Base-by-base conservation (phyloP, 2,797 vertebrate genomes). In the Bradypodion pumilum region DNA sequence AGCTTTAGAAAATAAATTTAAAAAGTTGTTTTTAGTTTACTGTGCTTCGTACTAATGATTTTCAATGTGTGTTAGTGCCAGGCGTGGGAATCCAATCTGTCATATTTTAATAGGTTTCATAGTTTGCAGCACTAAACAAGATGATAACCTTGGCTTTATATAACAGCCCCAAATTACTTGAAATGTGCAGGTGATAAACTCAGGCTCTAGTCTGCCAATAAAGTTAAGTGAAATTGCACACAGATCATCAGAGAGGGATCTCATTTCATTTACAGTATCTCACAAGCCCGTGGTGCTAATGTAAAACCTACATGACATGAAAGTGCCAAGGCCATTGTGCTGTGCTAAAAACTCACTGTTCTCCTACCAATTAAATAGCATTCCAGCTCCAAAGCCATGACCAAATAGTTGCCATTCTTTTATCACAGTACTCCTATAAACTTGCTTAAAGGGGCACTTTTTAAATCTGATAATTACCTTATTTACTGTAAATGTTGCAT, bases 261-360 rank as follows among this genome's bases (percentile, higher is more conserved):
- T 92, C 92, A 91, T 94, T 94, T 95, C 94, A 94, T 94, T 94
- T 94, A 92, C 94, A 93, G 93, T 88, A 90, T 94, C 83, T 0
- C 94, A 94, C 92, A 91, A 92, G 91, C 88, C 90, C 62, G 75
- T 83, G 89, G 93, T 92, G 94, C 91, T 94, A 94, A 94, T 94
- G 92, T 91, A 93, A 94, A 94, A 91, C 89, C 91, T 90, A 91
- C 91, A 90, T 88, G 91, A 92, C 90, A 86, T 79, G 87, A 92
- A 91, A 92, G 91, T 90, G 93, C 88, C 92, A 92, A 92, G 94
- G 93, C 93, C 88, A 78, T 81, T 86, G 91, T 85, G 85, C 84
- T 1, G 91, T 91, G 93, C 93, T 94, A 94, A 95, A 93, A 91
- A 91, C 90, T 93, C 88, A 87, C 89, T 94, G 93, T 91, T 92